Base-by-base conservation (phyloP, 2,113 vertebrate genomes). In the Pollachius pollachius region DNA sequence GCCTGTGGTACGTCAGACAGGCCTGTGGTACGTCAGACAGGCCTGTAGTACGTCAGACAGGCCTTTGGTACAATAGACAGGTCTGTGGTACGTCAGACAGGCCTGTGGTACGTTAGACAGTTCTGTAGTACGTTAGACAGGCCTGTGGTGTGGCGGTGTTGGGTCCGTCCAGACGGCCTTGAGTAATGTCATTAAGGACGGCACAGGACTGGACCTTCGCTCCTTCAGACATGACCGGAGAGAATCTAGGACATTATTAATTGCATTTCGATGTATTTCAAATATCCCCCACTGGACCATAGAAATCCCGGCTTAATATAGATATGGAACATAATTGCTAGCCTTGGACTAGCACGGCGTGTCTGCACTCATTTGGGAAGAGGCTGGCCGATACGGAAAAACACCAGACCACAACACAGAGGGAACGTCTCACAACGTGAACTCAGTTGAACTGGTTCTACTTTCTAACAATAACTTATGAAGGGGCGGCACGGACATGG, bases 101-200 rank as follows among this genome's bases (percentile, higher is more conserved):
- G 78, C 82, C 84, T 23, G 2, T 23, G 21, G 21, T 23, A 23
- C 21, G 21, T 2, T 23, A 23, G 87, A 88, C 76, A 83, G 80
- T 76, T 81, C 84, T 23, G 21, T 23, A 23, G 21, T 23, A 23
- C 21, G 21, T 23, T 2, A 23, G 87, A 88, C 76, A 83, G 80
- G 78, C 82, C 84, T 23, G 2, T 23, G 21, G 21, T 23, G 21
- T 23, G 21, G 21, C n/a, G n/a, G n/a, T n/a, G n/a, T n/a, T n/a
- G n/a, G n/a, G n/a, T n/a, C n/a, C n/a, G n/a, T 23, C 1, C 21
- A 79, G 84, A 87, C 79, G 82, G 85, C 88, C 78, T 85, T 71
- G 63, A 61, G 71, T 88, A 83, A 90, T 89, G 88, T 71, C 74
- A 90, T 90, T 86, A 75, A 70, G 73, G 81, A 78, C 62, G 37